These are phyloP conservation scores for Lycia hirtaria DNA, from an alignment of 2,888 invertebrate genomes.

Conservation along the genomic window DNA sequence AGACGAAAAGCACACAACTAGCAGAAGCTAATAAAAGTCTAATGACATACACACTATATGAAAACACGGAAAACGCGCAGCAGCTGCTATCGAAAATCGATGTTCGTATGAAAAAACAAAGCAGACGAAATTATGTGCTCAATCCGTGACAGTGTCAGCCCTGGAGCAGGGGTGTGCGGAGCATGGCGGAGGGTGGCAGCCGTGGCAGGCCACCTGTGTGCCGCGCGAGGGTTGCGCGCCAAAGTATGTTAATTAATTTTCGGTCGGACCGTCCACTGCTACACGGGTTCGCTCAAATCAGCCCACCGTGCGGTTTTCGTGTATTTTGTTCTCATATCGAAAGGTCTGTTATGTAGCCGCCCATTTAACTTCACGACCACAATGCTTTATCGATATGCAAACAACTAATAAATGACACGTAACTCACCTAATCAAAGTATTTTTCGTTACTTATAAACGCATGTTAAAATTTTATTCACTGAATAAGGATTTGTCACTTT, in stretches of 20 bases:
- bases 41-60: slow-evolving; percentile 1
- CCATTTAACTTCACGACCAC: slow-evolving; percentile 45
- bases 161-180: slow-evolving; percentile 49
- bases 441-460: no score
- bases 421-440: slow-evolving; percentile 20
- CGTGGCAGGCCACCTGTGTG: slow-evolving; percentile 73
- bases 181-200: slow-evolving; percentile 50
- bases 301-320: slow-evolving; percentile 76
- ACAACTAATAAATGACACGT: slow-evolving; percentile 28
- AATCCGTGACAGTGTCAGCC: slow-evolving; percentile 49
- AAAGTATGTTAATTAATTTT: slow-evolving; percentile 86
- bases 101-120: slow-evolving; percentile 23
- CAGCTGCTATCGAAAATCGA: slow-evolving; percentile 33
- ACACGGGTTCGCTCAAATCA: slow-evolving; percentile 72
- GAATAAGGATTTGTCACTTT: no score
- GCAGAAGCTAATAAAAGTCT: slow-evolving; percentile 4
- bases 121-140: slow-evolving; percentile 32
- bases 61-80: slow-evolving; percentile 8
- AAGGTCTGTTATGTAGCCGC: slow-evolving; percentile 60
- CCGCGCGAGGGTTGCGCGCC: slow-evolving; percentile 70
- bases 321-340: slow-evolving; percentile 68
- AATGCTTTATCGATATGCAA: slow-evolving; percentile 24
- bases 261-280: slow-evolving; percentile 78
- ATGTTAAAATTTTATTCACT: no score
- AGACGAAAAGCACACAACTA: not conserved